phyloP scores from a whole-genome alignment of 2,888 invertebrate species.

The Heliothis peltigera region DNA sequence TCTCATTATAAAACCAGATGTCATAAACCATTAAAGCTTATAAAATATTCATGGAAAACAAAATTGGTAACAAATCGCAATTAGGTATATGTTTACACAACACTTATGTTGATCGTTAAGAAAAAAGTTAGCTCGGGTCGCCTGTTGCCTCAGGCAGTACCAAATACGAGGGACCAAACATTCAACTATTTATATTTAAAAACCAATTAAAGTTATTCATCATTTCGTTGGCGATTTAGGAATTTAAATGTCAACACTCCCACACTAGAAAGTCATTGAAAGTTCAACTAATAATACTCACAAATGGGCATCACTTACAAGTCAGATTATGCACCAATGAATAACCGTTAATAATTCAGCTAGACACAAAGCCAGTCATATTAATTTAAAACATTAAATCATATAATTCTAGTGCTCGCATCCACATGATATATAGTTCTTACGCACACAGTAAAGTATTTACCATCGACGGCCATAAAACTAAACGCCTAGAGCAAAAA shows the following conservation, averaged over 20 bases:
- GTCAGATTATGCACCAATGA: conserved; percentile 44
- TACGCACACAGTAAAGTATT: conserved; percentile 47
- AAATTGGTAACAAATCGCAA: conserved; percentile 80
- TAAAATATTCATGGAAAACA: conserved; percentile 74
- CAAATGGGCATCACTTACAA: conserved; percentile 32
- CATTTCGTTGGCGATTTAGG: conserved; percentile 43
- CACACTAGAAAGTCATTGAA: conserved; percentile 32
- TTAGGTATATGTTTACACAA: conserved; percentile 78
- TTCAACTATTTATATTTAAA: conserved; percentile 73
- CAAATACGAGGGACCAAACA: conserved; percentile 61
- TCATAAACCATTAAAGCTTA: conserved; percentile 63
- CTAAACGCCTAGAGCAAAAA: conserved; percentile 78
- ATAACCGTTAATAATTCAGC: conserved; percentile 48
- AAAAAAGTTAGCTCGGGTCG: conserved; percentile 66
- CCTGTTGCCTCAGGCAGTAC: conserved; percentile 66
- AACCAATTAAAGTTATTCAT: conserved; percentile 70
- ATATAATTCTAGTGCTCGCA: conserved; percentile 49
- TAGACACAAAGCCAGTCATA: conserved; percentile 53
- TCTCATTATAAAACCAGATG: conserved; percentile 55
- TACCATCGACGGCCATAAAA: conserved; percentile 62
- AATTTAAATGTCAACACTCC: conserved; percentile 31
- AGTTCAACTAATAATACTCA: conserved; percentile 22
- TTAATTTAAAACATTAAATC: conserved; percentile 56
- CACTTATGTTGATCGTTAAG: conserved; percentile 70
- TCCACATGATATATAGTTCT: conserved; percentile 45